Evolutionary conservation across 1,140 invertebrate species (phyloP), one percentile per base, ranked within the genome.

Genomic region (Dinothrombium tinctorium): DNA sequence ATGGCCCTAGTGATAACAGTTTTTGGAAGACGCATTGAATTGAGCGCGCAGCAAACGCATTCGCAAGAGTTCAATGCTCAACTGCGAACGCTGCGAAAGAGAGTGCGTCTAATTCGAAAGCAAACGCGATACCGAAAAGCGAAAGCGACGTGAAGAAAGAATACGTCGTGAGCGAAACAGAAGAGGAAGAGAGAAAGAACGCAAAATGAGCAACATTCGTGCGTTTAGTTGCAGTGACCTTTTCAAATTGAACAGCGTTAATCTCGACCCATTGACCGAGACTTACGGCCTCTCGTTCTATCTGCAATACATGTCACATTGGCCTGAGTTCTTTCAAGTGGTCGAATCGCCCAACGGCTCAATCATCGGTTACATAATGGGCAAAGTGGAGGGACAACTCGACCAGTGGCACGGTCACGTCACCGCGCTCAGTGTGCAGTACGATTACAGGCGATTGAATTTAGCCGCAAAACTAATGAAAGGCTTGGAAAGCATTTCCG

Each of bases 361-460:
- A 63, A 86, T 95, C 32, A 95, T 96, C 81, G 90, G 89, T 47
- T 98, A 96, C 54, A 94, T 98, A 36, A 98, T 98, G 89, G 92
- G 89, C 23, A 98, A 98, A 63, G 77, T 87, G 9, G 92, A 99
- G 67, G 92, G 90, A 0, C 69, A 72, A 52, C 73, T 75, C 43
- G 81, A 92, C 53, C 79, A 87, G 55, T 96, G 87, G 87, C 92
- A 98, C 68, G 92, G 92, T 2, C 92, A 99, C 64, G 90, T 98
- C 2, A 96, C 92, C 15, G 89, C 89, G 12, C 63, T 99, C 6
- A 90, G 86, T 22, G 86, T 98, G n/a, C 82, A 84, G 25, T 82
- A 84, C 12, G 78, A 84, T 52, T 95, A 79, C 54, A 65, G 92
- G 53, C 65, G 89, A 50, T 57, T 92, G 7, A 87, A 87, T 4